phyloP scores from a whole-genome alignment of 2,113 vertebrate species.

The Oryzias curvinotus region DNA sequence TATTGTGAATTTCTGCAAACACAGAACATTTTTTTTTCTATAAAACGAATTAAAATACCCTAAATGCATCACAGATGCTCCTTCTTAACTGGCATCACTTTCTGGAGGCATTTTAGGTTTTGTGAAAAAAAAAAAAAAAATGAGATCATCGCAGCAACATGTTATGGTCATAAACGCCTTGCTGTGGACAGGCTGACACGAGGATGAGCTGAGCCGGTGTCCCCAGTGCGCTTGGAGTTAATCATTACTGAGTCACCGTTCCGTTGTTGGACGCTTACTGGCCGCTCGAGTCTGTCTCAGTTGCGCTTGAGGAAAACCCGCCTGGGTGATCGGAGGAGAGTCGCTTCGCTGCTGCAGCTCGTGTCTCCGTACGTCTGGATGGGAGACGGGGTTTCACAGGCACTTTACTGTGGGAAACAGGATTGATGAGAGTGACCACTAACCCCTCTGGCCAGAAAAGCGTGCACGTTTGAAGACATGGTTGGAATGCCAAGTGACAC shows the following conservation, averaged over 20 bases:
- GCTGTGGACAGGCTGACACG: conserved; percentile 46
- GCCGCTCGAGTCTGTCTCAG: conserved; percentile 2
- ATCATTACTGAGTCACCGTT: conserved; percentile 34
- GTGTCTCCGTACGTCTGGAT: neutral
- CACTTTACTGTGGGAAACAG: neutral
- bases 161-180: conserved; percentile 41
- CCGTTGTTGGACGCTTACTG: conserved; percentile 23
- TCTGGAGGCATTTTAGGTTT: neutral
- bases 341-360: neutral
- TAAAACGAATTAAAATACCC: neutral
- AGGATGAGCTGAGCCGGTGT: conserved; percentile 46
- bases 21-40: conserved; percentile 12
- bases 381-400: neutral
- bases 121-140: conserved; percentile 4
- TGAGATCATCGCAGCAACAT: conserved; percentile 52
- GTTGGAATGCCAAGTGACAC: conserved; percentile 67
- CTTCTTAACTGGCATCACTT: neutral
- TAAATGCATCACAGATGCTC: too few species aligned
- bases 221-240: conserved; percentile 12
- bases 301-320: neutral
- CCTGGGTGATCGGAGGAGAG: conserved; percentile 1
- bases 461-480: conserved; percentile 44
- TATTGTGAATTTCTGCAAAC: conserved; percentile 33
- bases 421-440: conserved; percentile 3
- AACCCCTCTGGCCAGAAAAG: conserved; percentile 12